phyloP scores from a whole-genome alignment of 30 jellyfish, hydroid and myxozoan species.

The Aurelia aurita complex sp. Pacific region DNA sequence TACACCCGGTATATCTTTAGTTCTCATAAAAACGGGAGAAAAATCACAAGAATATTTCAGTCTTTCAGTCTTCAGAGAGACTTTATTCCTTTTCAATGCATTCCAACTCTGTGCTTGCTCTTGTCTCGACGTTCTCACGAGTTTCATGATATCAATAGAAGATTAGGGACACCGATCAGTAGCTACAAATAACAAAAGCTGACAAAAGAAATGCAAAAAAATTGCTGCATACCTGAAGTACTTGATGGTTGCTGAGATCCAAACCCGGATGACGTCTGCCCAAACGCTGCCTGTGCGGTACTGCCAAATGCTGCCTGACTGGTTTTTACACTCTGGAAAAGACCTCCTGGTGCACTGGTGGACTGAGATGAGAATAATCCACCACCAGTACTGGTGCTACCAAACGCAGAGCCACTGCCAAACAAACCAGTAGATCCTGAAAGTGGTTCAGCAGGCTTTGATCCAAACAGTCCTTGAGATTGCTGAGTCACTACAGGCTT shows the following conservation, averaged over 20 bases:
- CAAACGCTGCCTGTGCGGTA: conserved; percentile 26
- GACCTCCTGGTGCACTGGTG: conserved; percentile 34
- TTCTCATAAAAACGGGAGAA: too few relatives aligned
- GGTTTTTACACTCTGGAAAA: conserved; percentile 16
- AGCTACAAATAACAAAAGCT: background rate
- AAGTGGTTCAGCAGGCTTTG: conserved; percentile 33
- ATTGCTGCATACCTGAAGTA: conserved; percentile 2
- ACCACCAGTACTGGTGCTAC: conserved; percentile 3
- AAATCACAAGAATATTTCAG: too few relatives aligned
- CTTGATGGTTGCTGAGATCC: conserved; percentile 38
- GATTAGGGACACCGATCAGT: too few relatives aligned
- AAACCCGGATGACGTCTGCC: conserved; percentile 24
- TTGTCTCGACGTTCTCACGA: too few relatives aligned
- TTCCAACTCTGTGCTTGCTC: too few relatives aligned
- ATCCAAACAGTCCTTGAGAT: conserved; percentile 57
- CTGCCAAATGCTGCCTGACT: conserved; percentile 47
- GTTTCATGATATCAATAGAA: too few relatives aligned
- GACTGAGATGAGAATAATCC: conserved; percentile 22
- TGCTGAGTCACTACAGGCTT: background rate
- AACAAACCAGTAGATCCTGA: conserved; percentile 51
- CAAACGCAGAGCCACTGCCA: conserved; percentile 35
- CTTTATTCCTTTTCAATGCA: too few relatives aligned
- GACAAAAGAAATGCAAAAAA: too few relatives aligned
- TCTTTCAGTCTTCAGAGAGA: too few relatives aligned
- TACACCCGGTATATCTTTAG: too few relatives aligned